Evolutionary conservation across 1,140 invertebrate genomes (phyloP), one percentile per base, ranked within the genome.

Genomic region (Planococcus citri): DNA sequence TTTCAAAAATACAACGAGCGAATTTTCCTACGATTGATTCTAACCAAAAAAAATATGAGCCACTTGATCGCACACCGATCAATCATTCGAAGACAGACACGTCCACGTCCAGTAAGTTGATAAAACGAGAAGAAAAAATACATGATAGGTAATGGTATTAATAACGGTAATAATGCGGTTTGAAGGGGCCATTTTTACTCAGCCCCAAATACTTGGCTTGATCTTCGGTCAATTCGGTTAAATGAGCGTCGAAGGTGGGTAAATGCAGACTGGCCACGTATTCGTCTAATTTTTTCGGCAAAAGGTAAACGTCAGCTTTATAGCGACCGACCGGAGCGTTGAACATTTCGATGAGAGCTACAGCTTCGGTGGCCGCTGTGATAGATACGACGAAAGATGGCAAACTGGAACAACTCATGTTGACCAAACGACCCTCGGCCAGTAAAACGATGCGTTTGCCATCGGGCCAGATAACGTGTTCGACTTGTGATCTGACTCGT

Each of bases 151-250:
- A 33, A 33, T 51, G 33, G 14, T 37, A 9, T 69, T 8, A 71
- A 67, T 71, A 98, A 86, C 95, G 88, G 79, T 98, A 98, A 80
- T 97, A 97, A 79, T 97, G 97, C 74, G 95, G 95, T 80, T 98
- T 98, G 80, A 98, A 98, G 71, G 95, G 95, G 68, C 96, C 95
- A 71, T 93, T 90, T 83, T 97, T 98, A 77, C 94, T 95, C 21
- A 98, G 86, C 70, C 95, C 96, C 83, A 97, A 88, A 78, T 98
- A 98, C 79, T 96, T 97, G 69, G 94, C 94, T 81, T 98, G 96
- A 75, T 98, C 96, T 77, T 98, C 95, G 10, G 87, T 88, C 58
- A 98, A 82, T 80, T 98, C 95, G 0, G 95, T 98, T 71, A 98
- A 82, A 78, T 97, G 94, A 51, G 95, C 95, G 83, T 97, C 95